Percentiles rank a stretch among this genome's conserved stretches.
phyloP scores from a whole-genome alignment of 2,888 invertebrate species.

The Sminthurides aquaticus region DNA sequence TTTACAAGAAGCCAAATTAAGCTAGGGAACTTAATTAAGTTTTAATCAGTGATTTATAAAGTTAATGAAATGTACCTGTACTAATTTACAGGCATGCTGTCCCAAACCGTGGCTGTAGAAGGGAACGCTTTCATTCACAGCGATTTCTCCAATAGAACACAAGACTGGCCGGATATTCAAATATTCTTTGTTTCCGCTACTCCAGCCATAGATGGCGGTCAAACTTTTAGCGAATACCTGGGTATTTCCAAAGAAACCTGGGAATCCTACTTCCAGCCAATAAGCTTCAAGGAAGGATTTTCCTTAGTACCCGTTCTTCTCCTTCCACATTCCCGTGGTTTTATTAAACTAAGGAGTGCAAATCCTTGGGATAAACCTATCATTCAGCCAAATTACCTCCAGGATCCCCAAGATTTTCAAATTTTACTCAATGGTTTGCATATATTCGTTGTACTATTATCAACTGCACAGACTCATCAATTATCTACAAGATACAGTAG shows the following conservation, averaged over 20 bases:
- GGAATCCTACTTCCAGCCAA: conserved; percentile 36
- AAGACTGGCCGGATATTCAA: conserved; percentile 37
- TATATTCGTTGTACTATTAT: no score
- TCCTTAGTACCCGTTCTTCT: conserved; percentile 76
- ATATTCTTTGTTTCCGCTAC: conserved; percentile 34
- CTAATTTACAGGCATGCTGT: conserved; percentile 1
- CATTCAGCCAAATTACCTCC: conserved; percentile 86
- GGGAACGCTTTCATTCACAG: conserved; percentile 36
- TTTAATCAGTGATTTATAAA: neutral
- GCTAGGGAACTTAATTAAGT: neutral
- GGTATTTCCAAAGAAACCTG: conserved; percentile 34
- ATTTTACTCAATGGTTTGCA: conserved; percentile 62
- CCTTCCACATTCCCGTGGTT: conserved; percentile 75
- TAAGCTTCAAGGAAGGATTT: conserved; percentile 32
- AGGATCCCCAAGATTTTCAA: conserved; percentile 69
- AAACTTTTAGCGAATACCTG: conserved; percentile 33
- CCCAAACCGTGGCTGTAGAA: conserved; percentile 30
- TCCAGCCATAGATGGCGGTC: conserved; percentile 35
- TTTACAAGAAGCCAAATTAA: neutral
- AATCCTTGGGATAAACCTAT: conserved; percentile 82
- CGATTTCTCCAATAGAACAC: conserved; percentile 24
- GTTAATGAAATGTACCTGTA: neutral
- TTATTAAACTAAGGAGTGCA: conserved; percentile 68
- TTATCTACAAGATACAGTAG: neutral
- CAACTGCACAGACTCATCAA: neutral